phyloP scores from a whole-genome alignment of 2,113 vertebrate genomes.

The Zosterops borbonicus region DNA sequence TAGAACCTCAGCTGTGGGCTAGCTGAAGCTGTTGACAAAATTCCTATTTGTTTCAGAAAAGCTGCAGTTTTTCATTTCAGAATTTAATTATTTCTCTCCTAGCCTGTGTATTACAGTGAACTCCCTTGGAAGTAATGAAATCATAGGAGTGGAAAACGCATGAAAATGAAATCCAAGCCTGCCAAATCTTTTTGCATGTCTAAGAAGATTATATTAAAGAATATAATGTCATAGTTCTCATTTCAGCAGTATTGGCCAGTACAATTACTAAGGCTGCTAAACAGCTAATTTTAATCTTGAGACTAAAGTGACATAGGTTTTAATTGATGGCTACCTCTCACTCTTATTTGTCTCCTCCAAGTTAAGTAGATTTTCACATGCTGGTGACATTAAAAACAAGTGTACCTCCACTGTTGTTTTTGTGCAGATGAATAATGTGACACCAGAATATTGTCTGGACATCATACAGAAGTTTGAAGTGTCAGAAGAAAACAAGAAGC shows the following conservation, averaged over 20 bases:
- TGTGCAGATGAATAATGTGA: slow-evolving; percentile 89
- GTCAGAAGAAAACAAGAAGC: slow-evolving; percentile 90
- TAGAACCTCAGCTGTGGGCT: not conserved
- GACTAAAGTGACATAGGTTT: not conserved
- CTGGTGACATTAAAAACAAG: not conserved
- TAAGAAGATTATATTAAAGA: slow-evolving; percentile 14
- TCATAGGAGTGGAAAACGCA: slow-evolving; percentile 21
- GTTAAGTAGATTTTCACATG: not conserved
- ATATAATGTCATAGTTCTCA: not conserved
- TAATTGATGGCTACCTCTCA: not conserved
- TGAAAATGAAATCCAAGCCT: slow-evolving; percentile 40
- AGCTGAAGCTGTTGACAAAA: not conserved
- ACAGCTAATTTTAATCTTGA: not conserved
- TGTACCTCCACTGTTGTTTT: slow-evolving; percentile 7
- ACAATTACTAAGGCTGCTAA: not conserved
- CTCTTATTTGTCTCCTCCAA: not conserved
- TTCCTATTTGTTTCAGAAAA: not conserved
- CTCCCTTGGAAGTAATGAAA: slow-evolving; percentile 47
- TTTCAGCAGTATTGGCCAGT: not conserved
- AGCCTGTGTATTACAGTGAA: not conserved
- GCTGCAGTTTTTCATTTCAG: not conserved
- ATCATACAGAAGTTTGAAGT: slow-evolving; percentile 94
- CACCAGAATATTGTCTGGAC: slow-evolving; percentile 88
- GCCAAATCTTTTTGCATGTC: not conserved
- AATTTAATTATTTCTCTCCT: slow-evolving; percentile 24